Percentiles rank a stretch among this genome's conserved stretches.
These are phyloP conservation scores for Drosophila yooni DNA, from an alignment of 2,888 invertebrate species.

Conservation along the genomic window DNA sequence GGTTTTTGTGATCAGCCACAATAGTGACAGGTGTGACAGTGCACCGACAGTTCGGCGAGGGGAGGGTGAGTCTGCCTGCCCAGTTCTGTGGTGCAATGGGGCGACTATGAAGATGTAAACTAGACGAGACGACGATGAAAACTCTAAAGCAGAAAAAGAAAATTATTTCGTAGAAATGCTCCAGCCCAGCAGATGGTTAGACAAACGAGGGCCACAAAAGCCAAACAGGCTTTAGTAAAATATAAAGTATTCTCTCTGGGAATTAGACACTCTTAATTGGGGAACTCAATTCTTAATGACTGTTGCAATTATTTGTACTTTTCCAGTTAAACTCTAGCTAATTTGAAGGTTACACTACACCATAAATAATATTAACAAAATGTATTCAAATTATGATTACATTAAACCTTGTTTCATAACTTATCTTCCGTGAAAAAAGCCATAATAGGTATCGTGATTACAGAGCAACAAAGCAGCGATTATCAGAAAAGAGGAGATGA, in stretches of 20 bases:
- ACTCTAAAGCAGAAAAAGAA: conserved; percentile 54
- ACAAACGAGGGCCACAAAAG: conserved; percentile 36
- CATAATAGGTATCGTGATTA: background rate
- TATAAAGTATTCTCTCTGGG: conserved; percentile 10
- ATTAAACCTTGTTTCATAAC: background rate
- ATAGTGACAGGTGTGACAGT: conserved; percentile 79
- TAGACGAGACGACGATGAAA: conserved; percentile 61
- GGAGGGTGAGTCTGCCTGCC: conserved; percentile 25
- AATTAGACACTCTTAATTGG: background rate
- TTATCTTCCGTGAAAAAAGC: background rate
- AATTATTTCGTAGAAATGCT: conserved; percentile 73
- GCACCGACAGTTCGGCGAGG: conserved; percentile 51
- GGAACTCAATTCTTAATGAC: background rate
- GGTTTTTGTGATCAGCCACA: conserved; percentile 78
- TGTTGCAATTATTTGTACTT: background rate
- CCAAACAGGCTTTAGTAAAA: background rate
- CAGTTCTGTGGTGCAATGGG: conserved; percentile 46
- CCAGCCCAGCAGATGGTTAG: conserved; percentile 42
- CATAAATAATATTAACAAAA: background rate
- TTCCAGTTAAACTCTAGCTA: background rate
- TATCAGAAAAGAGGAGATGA: background rate
- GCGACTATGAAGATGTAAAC: conserved; percentile 71
- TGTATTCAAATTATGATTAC: background rate
- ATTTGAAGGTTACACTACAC: background rate
- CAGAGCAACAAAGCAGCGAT: conserved; percentile 3